phyloP scores from a whole-genome alignment of 2,797 vertebrate species.

The Alectoris magna region DNA sequence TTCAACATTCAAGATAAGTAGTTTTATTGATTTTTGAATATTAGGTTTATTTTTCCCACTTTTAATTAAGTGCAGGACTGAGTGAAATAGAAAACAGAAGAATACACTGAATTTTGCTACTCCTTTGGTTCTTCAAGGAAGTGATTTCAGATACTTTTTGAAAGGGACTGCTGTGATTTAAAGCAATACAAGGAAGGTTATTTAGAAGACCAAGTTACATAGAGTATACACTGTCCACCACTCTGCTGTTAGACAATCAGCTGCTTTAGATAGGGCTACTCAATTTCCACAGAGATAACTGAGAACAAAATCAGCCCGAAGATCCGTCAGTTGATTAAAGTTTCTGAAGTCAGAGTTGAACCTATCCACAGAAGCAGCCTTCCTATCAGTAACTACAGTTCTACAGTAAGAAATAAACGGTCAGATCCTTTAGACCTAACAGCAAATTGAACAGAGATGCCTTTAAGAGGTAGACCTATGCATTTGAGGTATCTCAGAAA shows the following conservation, averaged over 20 bases:
- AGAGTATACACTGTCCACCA: not conserved
- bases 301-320: constrained; percentile 7
- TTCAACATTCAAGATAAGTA: not conserved
- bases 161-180: constrained; percentile 10
- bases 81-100: not conserved
- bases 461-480: not conserved
- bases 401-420: not conserved
- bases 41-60: not conserved
- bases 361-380: constrained; percentile 22
- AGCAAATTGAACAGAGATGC: not conserved
- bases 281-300: constrained; percentile 47
- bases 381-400: not conserved
- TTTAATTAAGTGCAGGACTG: not conserved
- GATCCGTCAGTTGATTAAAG: constrained; percentile 22
- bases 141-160: not conserved
- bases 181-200: constrained; percentile 13
- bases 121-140: not conserved
- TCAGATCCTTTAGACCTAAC: not conserved
- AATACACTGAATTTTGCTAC: not conserved
- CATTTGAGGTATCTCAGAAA: not conserved
- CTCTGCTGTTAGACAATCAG: not conserved
- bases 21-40: not conserved
- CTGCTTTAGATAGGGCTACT: constrained; percentile 41
- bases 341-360: constrained; percentile 20
- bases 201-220: constrained; percentile 31